phyloP scores from a whole-genome alignment of 2,113 vertebrate genomes.

The Xenopus borealis region DNA sequence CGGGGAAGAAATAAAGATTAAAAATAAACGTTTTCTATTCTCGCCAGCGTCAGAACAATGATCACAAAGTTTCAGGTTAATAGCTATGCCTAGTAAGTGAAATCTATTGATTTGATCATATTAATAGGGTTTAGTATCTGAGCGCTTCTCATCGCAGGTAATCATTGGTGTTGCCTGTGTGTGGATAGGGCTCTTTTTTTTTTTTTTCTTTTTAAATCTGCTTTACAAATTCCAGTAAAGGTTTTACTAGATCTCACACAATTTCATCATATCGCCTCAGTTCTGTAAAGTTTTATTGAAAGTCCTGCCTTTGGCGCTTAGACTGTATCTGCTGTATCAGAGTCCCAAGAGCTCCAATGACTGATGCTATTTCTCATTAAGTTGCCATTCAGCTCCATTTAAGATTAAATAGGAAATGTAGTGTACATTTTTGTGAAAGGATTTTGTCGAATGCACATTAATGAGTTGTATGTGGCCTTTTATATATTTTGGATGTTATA shows the following conservation, averaged over 20 bases:
- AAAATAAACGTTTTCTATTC: conserved; percentile 45
- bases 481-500: too few species aligned
- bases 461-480: too few species aligned
- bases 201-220: conserved; percentile 7
- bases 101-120: conserved; percentile 44
- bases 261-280: conserved; percentile 30
- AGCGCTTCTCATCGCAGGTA: conserved; percentile 24
- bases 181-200: conserved; percentile 24
- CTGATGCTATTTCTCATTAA: too few species aligned
- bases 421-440: too few species aligned
- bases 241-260: conserved; percentile 30
- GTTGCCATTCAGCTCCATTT: too few species aligned
- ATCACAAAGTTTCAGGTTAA: conserved; percentile 47
- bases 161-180: conserved; percentile 26
- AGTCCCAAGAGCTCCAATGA: too few species aligned
- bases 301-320: not conserved
- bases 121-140: conserved; percentile 45
- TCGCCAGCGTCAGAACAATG: conserved; percentile 26
- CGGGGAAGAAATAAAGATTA: conserved; percentile 47
- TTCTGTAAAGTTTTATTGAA: conserved; percentile 3
- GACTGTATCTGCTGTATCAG: not conserved
- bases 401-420: too few species aligned
- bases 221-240: conserved; percentile 44
- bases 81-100: conserved; percentile 46
- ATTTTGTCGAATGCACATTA: too few species aligned